Percentiles rank a stretch among this genome's conserved stretches.
Conservation (phyloP, 2,888 invertebrate species). For the Noctua pronuba region DNA sequence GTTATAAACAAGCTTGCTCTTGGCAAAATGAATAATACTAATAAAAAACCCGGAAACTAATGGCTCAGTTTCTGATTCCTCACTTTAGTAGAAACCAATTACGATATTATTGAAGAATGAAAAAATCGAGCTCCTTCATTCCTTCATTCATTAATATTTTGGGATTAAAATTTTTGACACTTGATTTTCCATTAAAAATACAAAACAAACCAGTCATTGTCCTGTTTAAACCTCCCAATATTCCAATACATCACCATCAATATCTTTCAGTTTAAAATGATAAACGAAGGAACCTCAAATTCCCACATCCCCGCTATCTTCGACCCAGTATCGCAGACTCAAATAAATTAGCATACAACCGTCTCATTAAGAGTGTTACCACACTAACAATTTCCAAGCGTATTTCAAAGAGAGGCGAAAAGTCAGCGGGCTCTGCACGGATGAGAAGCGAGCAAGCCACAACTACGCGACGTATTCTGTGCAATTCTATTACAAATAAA, state of each 20-base stretch:
- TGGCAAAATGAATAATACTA: neutral
- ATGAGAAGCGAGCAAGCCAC: neutral
- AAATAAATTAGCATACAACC: constrained; percentile 32
- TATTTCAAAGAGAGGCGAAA: neutral
- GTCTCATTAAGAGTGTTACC: neutral
- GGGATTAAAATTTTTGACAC: neutral
- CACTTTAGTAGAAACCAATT: neutral
- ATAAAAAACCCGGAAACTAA: neutral
- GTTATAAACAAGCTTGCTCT: neutral
- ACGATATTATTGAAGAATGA: neutral
- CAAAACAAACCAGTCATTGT: neutral
- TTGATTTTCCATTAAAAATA: neutral
- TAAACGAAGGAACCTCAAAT: neutral
- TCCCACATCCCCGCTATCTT: constrained; percentile 5
- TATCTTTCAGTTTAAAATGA: constrained; percentile 5
- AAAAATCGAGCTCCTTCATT: neutral
- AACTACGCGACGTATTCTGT: neutral
- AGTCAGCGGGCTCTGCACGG: neutral
- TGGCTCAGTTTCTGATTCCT: neutral
- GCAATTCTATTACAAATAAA: neutral
- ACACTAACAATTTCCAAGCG: neutral
- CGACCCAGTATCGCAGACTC: neutral
- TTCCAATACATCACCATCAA: constrained; percentile 16
- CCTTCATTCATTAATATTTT: neutral
- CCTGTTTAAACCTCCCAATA: neutral